These are phyloP conservation scores for Eupleurogrammus muticus DNA, from an alignment of 2,797 vertebrate species.

Conservation along the genomic window DNA sequence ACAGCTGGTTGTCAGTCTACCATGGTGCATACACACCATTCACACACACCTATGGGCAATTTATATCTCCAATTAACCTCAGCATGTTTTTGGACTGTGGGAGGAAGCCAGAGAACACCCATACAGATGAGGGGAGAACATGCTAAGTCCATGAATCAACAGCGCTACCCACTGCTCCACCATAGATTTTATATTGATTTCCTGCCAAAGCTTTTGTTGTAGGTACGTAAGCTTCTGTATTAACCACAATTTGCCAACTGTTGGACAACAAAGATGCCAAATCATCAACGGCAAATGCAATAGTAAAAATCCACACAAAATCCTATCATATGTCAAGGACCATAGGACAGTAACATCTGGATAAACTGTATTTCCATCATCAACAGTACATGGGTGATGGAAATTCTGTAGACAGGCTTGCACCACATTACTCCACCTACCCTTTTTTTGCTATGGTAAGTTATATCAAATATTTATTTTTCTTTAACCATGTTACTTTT, in stretches of 20 bases:
- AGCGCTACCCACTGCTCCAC: background rate
- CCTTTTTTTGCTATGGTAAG: background rate
- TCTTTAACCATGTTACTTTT: background rate
- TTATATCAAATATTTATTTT: background rate
- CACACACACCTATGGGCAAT: too few relatives aligned
- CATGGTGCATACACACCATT: too few relatives aligned
- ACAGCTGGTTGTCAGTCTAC: too few relatives aligned
- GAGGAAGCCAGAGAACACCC: too few relatives aligned
- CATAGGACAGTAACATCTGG: too few relatives aligned
- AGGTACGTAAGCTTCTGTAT: background rate
- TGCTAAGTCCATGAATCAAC: too few relatives aligned
- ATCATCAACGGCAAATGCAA: background rate
- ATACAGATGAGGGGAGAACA: too few relatives aligned
- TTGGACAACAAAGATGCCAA: background rate
- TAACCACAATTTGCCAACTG: background rate
- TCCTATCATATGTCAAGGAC: background rate
- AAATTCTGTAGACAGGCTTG: background rate
- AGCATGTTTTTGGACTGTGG: too few relatives aligned
- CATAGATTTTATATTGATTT: slow-evolving; percentile 8
- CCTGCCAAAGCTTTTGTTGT: background rate
- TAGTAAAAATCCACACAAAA: background rate
- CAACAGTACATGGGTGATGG: background rate
- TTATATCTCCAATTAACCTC: too few relatives aligned
- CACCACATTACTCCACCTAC: background rate
- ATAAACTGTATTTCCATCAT: too few relatives aligned